Percentiles rank a stretch among this genome's conserved stretches.
Evolutionary conservation across 1,140 invertebrate genomes (phyloP).

Genomic region (Drosophila triauraria): DNA sequence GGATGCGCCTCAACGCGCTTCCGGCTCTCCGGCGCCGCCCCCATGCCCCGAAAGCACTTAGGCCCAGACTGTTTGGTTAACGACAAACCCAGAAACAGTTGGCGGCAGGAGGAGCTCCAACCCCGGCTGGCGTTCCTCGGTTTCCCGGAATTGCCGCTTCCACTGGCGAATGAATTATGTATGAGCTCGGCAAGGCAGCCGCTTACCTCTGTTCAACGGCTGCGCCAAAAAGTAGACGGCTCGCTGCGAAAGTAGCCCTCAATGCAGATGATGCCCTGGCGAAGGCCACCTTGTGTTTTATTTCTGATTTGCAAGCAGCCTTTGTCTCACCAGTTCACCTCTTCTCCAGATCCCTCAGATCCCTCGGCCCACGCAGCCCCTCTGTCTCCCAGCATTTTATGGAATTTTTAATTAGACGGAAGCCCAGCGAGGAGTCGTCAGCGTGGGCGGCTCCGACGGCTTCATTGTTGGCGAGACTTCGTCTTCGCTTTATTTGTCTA

Average conservation of each 20-base stretch:
- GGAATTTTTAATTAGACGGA: slow-evolving; percentile 74
- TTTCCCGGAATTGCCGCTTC: slow-evolving; percentile 36
- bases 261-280: slow-evolving; percentile 43
- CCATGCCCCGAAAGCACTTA: slow-evolving; percentile 59
- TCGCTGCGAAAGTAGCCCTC: slow-evolving; percentile 60
- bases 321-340: slow-evolving; percentile 28
- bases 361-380: not conserved
- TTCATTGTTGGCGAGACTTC: slow-evolving; percentile 14
- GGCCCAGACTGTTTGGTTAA: slow-evolving; percentile 67
- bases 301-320: slow-evolving; percentile 45
- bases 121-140: slow-evolving; percentile 10
- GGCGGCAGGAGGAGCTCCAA: not conserved
- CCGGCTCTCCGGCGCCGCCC: slow-evolving; percentile 35
- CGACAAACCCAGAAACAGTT: slow-evolving; percentile 51
- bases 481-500: slow-evolving; percentile 15
- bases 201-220: slow-evolving; percentile 36
- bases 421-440: slow-evolving; percentile 29
- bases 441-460: slow-evolving; percentile 8
- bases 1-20: slow-evolving; percentile 59
- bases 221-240: slow-evolving; percentile 59
- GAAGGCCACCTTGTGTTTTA: slow-evolving; percentile 35
- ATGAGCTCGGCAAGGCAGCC: slow-evolving; percentile 55
- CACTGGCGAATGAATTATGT: slow-evolving; percentile 73
- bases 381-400: slow-evolving; percentile 50
- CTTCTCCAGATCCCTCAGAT: no score